These are phyloP conservation scores for Diaprepes abbreviatus DNA, from an alignment of 2,888 invertebrate species.

Conservation along the genomic window DNA sequence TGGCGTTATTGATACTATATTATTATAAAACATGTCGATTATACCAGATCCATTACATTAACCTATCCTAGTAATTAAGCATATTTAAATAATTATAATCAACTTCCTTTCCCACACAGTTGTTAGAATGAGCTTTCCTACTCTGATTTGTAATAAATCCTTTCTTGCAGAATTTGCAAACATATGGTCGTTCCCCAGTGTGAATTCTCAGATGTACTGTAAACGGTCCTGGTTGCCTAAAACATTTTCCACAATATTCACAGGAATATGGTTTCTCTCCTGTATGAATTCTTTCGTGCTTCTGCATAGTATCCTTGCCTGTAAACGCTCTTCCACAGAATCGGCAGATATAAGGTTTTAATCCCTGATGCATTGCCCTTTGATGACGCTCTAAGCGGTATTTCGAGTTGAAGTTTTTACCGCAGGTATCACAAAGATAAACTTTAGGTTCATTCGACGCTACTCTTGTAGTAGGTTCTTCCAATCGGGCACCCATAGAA, in stretches of 20 bases:
- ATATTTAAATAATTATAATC: constrained; percentile 18
- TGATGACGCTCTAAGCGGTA: constrained; percentile 48
- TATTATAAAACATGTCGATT: no score
- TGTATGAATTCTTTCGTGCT: constrained; percentile 62
- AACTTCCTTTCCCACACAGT: constrained; percentile 22
- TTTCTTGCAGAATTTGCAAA: constrained; percentile 58
- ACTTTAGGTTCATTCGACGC: background rate
- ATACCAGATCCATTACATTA: no score
- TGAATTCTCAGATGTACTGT: constrained; percentile 60
- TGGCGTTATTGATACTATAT: no score
- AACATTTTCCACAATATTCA: constrained; percentile 62
- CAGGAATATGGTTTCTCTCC: constrained; percentile 63
- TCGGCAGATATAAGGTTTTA: constrained; percentile 66
- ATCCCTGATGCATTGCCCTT: constrained; percentile 67
- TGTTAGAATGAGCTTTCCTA: constrained; percentile 40
- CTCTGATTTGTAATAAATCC: constrained; percentile 54
- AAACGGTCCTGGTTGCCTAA: constrained; percentile 60
- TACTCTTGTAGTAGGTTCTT: background rate
- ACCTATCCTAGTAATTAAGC: constrained; percentile 10
- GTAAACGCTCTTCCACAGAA: constrained; percentile 70
- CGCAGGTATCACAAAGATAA: constrained; percentile 61
- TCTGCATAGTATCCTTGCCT: constrained; percentile 58
- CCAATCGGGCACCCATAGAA: constrained; percentile 39
- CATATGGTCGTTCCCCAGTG: constrained; percentile 48
- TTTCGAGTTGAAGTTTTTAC: constrained; percentile 62